Evolutionary conservation across 2,797 vertebrate genomes (phyloP), one percentile per base, ranked within the genome.

Genomic region (Muscicapa comitata): DNA sequence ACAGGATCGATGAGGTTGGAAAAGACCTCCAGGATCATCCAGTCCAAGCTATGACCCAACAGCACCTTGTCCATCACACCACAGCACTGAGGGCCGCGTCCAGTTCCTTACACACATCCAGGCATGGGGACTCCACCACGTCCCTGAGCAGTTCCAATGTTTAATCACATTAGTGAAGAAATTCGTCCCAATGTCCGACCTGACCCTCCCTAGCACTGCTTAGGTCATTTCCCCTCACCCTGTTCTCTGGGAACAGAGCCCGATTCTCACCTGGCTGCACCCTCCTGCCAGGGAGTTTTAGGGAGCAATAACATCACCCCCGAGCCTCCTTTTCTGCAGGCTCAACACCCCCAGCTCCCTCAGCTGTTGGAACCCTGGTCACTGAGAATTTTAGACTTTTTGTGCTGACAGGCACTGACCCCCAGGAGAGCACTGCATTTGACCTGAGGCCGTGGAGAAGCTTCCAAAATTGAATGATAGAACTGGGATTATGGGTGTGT

Each of bases 161-260:
- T 37, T 18, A 4, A 45, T 21, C 28, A 5, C 24, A 3, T 17
- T 20, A 2, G 28, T 25, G 51, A 18, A 38, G 28, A 33, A 58
- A 38, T 40, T 38, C 20, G 12, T 25, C n/a, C n/a, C 18, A 14
- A 21, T 45, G 38, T 21, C n/a, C 13, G 12, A 29, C 16, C 45
- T 38, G 20, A 18, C 7, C 13, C 7, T 51, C 11, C 8, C 11
- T n/a, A 58, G 50, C 0, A 0, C 37, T 24, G 37, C 3, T 25
- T 8, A 6, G 28, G 38, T 13, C 19, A 5, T n/a, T 45, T 45
- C 9, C 9, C 25, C 17, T 53, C 0, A 0, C 17, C 7, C 37
- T 37, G n/a, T 40, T 70, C 25, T 10, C 11, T 31, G 57, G 15
- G 38, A 45, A 19, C 33, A 53, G 24, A 38, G 11, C 33, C 4